These are phyloP conservation scores for Malthinus seriepunctatus DNA, from an alignment of 2,888 invertebrate species.

Conservation along the genomic window DNA sequence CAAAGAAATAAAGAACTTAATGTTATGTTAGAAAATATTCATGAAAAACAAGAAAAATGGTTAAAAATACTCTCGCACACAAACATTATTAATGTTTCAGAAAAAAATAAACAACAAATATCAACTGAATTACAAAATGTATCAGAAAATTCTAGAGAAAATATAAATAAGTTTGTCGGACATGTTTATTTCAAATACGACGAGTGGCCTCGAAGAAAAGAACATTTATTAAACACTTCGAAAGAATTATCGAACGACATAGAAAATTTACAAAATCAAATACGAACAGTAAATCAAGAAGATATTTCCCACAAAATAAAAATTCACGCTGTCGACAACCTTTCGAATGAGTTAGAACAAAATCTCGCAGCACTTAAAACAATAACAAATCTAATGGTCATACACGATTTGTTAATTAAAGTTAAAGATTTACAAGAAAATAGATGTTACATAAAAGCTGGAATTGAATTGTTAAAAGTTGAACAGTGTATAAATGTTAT, in stretches of 20 bases:
- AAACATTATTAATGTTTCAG: too few relatives aligned
- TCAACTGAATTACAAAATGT: not conserved
- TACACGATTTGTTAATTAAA: slow-evolving; percentile 50
- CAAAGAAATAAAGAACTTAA: too few relatives aligned
- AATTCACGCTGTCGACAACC: slow-evolving; percentile 62
- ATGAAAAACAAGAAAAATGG: too few relatives aligned
- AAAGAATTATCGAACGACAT: slow-evolving; percentile 58
- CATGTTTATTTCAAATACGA: not conserved
- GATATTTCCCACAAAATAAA: slow-evolving; percentile 60
- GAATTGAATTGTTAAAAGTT: slow-evolving; percentile 58
- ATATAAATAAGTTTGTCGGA: not conserved
- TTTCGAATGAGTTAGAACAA: slow-evolving; percentile 61
- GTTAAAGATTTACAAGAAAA: slow-evolving; percentile 45
- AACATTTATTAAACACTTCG: not conserved
- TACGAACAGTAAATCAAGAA: slow-evolving; percentile 65
- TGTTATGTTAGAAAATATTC: too few relatives aligned
- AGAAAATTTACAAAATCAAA: slow-evolving; percentile 58
- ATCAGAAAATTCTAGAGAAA: not conserved
- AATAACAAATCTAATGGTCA: slow-evolving; percentile 50
- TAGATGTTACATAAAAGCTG: slow-evolving; percentile 54
- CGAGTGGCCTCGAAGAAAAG: not conserved
- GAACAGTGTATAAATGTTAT: slow-evolving; percentile 55
- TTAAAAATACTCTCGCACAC: too few relatives aligned
- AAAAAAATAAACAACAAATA: too few relatives aligned
- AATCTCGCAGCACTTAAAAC: slow-evolving; percentile 61